These are phyloP conservation scores for Allygus modestus DNA, from an alignment of 2,888 invertebrate species.

Conservation along the genomic window DNA sequence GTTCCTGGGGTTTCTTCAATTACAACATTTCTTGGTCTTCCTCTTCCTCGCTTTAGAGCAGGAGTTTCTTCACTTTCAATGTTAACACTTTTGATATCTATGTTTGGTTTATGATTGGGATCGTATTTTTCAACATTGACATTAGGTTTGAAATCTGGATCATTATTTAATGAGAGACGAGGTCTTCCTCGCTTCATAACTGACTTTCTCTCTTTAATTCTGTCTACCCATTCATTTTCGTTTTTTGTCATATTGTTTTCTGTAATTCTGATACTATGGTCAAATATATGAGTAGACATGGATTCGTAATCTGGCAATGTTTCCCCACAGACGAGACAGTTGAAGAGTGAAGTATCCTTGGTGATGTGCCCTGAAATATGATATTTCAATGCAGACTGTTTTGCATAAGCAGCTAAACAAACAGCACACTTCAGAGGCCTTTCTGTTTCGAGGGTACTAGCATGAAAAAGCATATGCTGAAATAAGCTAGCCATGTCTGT, in stretches of 20 bases:
- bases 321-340: constrained; percentile 24
- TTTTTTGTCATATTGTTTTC: constrained; percentile 8
- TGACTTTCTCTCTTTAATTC: neutral
- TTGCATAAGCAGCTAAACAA: constrained; percentile 13
- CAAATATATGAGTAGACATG: neutral
- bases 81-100: neutral
- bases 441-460: neutral
- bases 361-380: constrained; percentile 15
- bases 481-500: neutral
- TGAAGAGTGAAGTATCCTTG: neutral
- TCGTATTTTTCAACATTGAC: neutral
- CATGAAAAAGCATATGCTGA: constrained; percentile 52
- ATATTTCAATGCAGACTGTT: neutral
- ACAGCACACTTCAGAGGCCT: constrained; percentile 18
- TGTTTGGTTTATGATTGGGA: neutral
- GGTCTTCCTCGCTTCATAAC: neutral
- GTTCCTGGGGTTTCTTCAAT: neutral
- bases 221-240: constrained; percentile 10
- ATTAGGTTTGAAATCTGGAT: neutral
- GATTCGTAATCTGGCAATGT: neutral
- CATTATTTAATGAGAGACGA: neutral
- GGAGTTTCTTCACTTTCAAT: neutral
- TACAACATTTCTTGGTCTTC: neutral
- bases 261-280: constrained; percentile 25
- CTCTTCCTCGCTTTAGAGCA: neutral